These are phyloP conservation scores for Cheirogaleus medius DNA, from an alignment of 2,113 vertebrate species.

Conservation along the genomic window DNA sequence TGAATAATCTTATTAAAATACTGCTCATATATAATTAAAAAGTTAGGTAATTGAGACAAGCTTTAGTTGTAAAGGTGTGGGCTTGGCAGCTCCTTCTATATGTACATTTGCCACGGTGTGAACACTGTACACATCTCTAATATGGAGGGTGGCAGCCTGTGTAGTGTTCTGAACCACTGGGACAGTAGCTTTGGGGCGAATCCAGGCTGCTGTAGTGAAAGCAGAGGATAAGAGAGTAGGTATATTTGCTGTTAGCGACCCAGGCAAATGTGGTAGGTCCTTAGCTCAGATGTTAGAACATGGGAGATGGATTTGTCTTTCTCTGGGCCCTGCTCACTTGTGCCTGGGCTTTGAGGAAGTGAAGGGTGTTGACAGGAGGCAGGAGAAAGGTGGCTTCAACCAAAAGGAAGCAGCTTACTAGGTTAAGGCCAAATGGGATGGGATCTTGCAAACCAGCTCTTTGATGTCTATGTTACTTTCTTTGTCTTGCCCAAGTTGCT, in stretches of 20 bases:
- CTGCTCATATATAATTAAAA: not conserved
- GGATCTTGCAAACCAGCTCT: not conserved
- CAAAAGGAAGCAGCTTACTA: not conserved
- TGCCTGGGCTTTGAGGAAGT: not conserved
- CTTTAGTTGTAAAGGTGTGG: not conserved
- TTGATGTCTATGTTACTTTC: not conserved
- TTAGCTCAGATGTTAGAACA: not conserved
- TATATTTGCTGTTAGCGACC: not conserved
- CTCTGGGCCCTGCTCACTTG: not conserved
- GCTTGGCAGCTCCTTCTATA: not conserved
- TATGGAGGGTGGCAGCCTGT: rapidly evolving
- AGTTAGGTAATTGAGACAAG: not conserved
- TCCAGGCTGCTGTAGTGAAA: not conserved
- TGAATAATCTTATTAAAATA: not conserved
- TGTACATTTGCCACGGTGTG: not conserved
- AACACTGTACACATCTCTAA: not conserved
- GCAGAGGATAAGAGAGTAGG: not conserved
- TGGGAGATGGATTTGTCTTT: not conserved
- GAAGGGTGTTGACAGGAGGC: not conserved
- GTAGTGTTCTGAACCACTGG: not conserved
- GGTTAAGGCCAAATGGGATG: not conserved
- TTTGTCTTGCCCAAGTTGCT: not conserved
- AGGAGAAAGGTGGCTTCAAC: not conserved
- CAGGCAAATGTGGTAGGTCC: not conserved
- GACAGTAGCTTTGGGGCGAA: not conserved